phyloP scores from a whole-genome alignment of 2,113 vertebrate species.

The Chaenogobius annularis region DNA sequence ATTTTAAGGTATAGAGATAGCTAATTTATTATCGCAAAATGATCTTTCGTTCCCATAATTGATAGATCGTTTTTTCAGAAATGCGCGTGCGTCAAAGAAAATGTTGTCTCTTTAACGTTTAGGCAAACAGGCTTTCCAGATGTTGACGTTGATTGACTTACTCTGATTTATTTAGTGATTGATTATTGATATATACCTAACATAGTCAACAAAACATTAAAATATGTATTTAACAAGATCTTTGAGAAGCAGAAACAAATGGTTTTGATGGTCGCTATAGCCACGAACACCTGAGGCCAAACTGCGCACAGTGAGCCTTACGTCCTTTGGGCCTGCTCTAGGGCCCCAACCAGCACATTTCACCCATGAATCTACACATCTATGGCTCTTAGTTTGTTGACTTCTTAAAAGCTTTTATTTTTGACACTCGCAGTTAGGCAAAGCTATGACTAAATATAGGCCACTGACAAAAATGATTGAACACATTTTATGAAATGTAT shows the following conservation, averaged over 20 bases:
- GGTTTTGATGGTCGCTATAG: not conserved
- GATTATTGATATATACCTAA: not conserved
- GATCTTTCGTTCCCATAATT: not conserved
- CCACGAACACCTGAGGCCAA: not conserved
- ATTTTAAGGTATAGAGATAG: not conserved
- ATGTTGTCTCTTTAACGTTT: too few species aligned
- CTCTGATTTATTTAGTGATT: not conserved
- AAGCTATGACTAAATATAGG: not conserved
- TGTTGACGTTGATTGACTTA: too few species aligned
- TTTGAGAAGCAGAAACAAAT: not conserved
- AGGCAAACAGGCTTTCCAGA: not conserved
- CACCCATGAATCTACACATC: not conserved
- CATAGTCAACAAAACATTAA: too few species aligned
- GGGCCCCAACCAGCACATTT: not conserved
- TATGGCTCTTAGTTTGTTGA: not conserved
- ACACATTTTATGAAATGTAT: too few species aligned
- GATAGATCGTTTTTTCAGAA: not conserved
- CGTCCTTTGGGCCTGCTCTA: conserved; percentile 1
- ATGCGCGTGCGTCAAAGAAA: not conserved
- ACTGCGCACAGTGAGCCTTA: not conserved
- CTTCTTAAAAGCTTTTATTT: not conserved
- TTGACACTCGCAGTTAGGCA: not conserved
- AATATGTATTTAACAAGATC: not conserved
- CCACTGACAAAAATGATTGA: not conserved
- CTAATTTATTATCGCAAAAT: not conserved